Evolutionary conservation across 2,888 invertebrate genomes (phyloP).

Genomic region (Cantharis lateralis): DNA sequence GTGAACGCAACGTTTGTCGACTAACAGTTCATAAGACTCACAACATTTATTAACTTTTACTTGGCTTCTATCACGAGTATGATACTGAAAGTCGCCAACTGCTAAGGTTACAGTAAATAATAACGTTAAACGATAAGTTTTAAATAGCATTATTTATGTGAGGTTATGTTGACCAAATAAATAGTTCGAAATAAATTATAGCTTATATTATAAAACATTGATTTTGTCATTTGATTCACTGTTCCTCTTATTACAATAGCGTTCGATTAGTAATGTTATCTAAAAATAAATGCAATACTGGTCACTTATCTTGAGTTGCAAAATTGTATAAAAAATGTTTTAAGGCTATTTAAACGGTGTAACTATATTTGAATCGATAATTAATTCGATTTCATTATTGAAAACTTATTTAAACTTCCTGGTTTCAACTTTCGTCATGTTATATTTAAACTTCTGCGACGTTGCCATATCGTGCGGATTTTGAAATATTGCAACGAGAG

Average conservation of each 20-base stretch:
- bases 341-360: neutral
- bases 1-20: slow-evolving; percentile 69
- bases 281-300: neutral
- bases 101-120: neutral
- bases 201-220: neutral
- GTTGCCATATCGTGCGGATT: neutral
- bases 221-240: neutral
- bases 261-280: neutral
- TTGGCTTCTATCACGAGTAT: slow-evolving; percentile 5
- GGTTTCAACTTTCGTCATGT: neutral
- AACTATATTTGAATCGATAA: neutral
- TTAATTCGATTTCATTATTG: neutral
- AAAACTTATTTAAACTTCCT: neutral
- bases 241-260: neutral
- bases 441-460: neutral
- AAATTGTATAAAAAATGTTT: neutral
- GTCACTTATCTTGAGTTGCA: neutral
- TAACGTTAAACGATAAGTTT: neutral
- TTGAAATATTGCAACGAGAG: neutral
- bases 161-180: slow-evolving; percentile 5
- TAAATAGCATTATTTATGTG: slow-evolving; percentile 9
- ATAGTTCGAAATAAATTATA: neutral
- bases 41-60: slow-evolving; percentile 78
- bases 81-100: slow-evolving; percentile 3
- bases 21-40: slow-evolving; percentile 70